These are phyloP conservation scores for Plestiodon gilberti DNA, from an alignment of 2,113 vertebrate species.

Conservation along the genomic window DNA sequence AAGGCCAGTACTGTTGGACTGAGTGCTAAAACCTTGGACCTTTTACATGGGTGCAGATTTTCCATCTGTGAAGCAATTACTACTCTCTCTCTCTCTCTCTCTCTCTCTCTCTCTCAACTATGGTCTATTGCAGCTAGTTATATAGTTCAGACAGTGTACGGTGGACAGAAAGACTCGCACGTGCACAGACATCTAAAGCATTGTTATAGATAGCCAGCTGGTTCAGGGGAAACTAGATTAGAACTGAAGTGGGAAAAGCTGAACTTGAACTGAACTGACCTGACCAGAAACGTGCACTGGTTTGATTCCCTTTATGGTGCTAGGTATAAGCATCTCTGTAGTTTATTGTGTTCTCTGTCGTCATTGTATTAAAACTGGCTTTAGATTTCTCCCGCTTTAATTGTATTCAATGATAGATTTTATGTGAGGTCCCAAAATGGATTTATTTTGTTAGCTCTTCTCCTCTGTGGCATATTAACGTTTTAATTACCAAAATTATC, in stretches of 20 bases:
- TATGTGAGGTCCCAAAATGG: conserved; percentile 32
- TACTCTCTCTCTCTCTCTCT: background rate
- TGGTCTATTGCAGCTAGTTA: background rate
- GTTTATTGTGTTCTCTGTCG: rapidly evolving
- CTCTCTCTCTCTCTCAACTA: background rate
- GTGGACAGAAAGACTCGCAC: background rate
- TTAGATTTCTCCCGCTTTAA: conserved; percentile 28
- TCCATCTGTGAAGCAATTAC: background rate
- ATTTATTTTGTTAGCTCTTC: conserved; percentile 51
- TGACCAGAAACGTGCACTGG: background rate
- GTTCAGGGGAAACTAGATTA: background rate
- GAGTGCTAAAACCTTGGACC: background rate
- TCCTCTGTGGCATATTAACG: conserved; percentile 54
- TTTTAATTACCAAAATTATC: conserved; percentile 59
- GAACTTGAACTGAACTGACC: background rate
- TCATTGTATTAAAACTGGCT: conserved; percentile 12
- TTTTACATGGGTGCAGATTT: background rate
- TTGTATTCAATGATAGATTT: conserved; percentile 31
- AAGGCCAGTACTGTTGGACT: background rate
- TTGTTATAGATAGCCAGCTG: background rate
- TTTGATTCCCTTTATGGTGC: background rate
- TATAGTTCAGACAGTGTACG: too few species aligned
- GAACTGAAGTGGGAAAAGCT: background rate
- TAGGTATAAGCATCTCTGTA: background rate
- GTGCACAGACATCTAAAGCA: background rate